phyloP scores from a whole-genome alignment of 2,797 vertebrate species.

The Novumbra hubbsi region DNA sequence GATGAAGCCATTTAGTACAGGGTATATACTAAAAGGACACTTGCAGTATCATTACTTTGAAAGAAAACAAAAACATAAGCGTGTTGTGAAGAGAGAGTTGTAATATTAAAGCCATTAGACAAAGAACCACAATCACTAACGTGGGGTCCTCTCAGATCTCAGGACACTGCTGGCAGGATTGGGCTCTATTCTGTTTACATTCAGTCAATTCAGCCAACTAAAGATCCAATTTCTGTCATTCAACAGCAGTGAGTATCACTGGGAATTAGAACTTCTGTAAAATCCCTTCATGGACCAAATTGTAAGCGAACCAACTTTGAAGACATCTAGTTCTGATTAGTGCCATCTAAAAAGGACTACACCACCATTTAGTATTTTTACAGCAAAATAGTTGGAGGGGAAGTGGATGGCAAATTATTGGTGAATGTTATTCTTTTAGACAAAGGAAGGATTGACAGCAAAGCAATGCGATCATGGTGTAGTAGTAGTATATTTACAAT shows the following conservation, averaged over 20 bases:
- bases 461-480: slow-evolving; percentile 63
- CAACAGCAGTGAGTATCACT: background rate
- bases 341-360: slow-evolving; percentile 79
- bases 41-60: slow-evolving; percentile 64
- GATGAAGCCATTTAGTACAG: slow-evolving; percentile 77
- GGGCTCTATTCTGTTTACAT: slow-evolving; percentile 61
- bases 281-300: background rate
- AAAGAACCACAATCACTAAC: slow-evolving; percentile 6
- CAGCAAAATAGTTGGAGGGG: slow-evolving; percentile 9
- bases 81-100: slow-evolving; percentile 78
- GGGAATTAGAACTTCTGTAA: background rate
- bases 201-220: slow-evolving; percentile 6
- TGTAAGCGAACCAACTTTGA: background rate
- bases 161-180: background rate
- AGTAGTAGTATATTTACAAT: slow-evolving; percentile 70
- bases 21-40: slow-evolving; percentile 81
- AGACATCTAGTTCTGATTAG: background rate
- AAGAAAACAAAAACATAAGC: background rate
- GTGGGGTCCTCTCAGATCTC: background rate
- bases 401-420: slow-evolving; percentile 52
- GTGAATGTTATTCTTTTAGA: slow-evolving; percentile 81
- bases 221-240: background rate
- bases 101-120: slow-evolving; percentile 6
- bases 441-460: slow-evolving; percentile 63
- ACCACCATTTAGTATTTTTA: slow-evolving; percentile 27